These are phyloP conservation scores for Pseudococcus longispinus DNA, from an alignment of 2,888 invertebrate species.

Conservation along the genomic window DNA sequence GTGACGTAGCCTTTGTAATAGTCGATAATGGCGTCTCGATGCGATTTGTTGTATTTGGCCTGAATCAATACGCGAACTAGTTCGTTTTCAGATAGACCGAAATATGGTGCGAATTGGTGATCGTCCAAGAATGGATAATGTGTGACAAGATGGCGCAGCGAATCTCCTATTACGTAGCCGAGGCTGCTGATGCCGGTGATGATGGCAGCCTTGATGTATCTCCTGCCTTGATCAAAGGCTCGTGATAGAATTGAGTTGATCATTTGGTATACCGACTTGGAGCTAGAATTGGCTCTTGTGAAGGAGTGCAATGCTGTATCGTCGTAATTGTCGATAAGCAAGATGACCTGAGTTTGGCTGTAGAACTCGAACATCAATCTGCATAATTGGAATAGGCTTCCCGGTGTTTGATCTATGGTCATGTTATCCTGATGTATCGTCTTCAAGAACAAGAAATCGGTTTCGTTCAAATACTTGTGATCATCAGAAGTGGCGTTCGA, in stretches of 20 bases:
- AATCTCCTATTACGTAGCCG: background rate
- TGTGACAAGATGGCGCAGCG: background rate
- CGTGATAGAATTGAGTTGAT: background rate
- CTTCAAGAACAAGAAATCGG: background rate
- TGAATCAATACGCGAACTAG: background rate
- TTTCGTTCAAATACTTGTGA: background rate
- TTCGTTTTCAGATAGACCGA: background rate
- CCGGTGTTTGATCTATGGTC: background rate
- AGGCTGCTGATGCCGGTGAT: background rate
- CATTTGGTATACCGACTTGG: background rate
- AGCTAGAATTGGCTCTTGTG: background rate
- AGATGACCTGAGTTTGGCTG: background rate
- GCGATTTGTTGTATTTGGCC: background rate
- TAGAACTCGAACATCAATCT: background rate
- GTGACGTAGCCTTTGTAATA: background rate
- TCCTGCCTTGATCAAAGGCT: background rate
- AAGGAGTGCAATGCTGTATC: background rate
- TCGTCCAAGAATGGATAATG: background rate
- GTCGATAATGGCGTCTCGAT: background rate
- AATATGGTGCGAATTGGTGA: background rate
- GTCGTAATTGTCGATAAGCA: background rate
- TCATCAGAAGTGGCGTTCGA: background rate
- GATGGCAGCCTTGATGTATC: background rate
- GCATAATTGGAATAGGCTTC: background rate
- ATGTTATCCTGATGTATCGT: background rate